These are phyloP conservation scores for Oscheius onirici DNA, from an alignment of 2,888 invertebrate species.

Conservation along the genomic window DNA sequence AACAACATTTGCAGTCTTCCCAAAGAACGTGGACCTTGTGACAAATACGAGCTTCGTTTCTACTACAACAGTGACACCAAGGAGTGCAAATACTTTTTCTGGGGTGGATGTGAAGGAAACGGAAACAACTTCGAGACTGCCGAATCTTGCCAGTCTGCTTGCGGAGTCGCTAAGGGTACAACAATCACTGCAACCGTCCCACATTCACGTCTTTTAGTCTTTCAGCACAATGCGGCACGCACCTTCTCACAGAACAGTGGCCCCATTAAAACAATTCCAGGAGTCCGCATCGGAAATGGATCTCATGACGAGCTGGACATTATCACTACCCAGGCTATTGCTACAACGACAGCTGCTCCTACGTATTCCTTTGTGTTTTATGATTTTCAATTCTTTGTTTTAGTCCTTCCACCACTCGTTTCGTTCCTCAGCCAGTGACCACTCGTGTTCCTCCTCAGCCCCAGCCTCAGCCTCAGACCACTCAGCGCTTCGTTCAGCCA, in stretches of 20 bases:
- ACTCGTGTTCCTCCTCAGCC: not conserved
- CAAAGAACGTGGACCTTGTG: conserved; percentile 71
- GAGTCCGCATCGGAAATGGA: conserved; percentile 16
- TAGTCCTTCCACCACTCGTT: not conserved
- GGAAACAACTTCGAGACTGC: conserved; percentile 70
- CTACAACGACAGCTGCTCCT: conserved; percentile 2
- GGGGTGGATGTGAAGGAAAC: conserved; percentile 69
- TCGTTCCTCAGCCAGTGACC: conserved; percentile 5
- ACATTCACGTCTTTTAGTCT: conserved; percentile 1
- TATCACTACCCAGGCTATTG: not conserved
- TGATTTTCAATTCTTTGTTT: not conserved
- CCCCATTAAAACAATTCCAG: conserved; percentile 26
- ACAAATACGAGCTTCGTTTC: conserved; percentile 69
- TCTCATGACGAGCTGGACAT: not conserved
- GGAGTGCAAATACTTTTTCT: conserved; percentile 39
- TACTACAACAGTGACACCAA: conserved; percentile 59
- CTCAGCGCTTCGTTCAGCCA: not conserved
- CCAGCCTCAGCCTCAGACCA: not conserved
- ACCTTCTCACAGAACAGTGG: conserved; percentile 19
- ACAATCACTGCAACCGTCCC: not conserved
- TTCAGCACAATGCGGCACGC: conserved; percentile 3
- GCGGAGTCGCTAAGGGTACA: conserved; percentile 46
- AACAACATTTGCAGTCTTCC: conserved; percentile 54
- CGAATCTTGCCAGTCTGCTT: conserved; percentile 56
- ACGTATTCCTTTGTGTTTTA: not conserved